Evolutionary conservation across 2,797 vertebrate genomes (phyloP).

Genomic region (Spizella passerina): DNA sequence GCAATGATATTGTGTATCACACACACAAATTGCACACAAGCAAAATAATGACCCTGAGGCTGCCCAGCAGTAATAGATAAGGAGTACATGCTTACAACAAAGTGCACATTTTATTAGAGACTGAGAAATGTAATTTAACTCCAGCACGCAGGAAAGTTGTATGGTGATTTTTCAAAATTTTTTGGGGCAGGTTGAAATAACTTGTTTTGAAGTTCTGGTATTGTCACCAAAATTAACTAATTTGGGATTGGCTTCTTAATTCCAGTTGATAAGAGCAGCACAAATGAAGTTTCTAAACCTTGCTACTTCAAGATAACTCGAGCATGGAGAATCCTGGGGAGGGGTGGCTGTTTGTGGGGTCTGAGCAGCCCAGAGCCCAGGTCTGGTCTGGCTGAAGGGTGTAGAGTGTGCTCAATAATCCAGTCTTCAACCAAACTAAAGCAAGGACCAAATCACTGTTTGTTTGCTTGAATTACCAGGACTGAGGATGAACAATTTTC

Average conservation of each 20-base stretch:
- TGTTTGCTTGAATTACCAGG: background rate
- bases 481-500: background rate
- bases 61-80: conserved; percentile 58
- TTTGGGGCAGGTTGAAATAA: background rate
- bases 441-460: background rate
- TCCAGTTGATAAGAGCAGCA: background rate
- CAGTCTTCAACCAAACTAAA: background rate
- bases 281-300: background rate
- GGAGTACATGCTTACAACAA: conserved; percentile 28
- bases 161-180: rapidly evolving
- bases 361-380: background rate
- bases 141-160: background rate
- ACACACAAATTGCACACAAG: background rate
- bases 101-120: conserved; percentile 11
- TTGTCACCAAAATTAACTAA: background rate
- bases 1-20: background rate
- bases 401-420: background rate
- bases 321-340: background rate
- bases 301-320: background rate
- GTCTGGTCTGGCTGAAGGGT: background rate
- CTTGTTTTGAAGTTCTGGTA: background rate
- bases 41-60: background rate
- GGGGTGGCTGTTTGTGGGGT: background rate
- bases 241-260: background rate
- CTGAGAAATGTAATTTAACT: conserved; percentile 36